Evolutionary conservation across 2,797 vertebrate genomes (phyloP).

Genomic region (Hylomyscus alleni): DNA sequence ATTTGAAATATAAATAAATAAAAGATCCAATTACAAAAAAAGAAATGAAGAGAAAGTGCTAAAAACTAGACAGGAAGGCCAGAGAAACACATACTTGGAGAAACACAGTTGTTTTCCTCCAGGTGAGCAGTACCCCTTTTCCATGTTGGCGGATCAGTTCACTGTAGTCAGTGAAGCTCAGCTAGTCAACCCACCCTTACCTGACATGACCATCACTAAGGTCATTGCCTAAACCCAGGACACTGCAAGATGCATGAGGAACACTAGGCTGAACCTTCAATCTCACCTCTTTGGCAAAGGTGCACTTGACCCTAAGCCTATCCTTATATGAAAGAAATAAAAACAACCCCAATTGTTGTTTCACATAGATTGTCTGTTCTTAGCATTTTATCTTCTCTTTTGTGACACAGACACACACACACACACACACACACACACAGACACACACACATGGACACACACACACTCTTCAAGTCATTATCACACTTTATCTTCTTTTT

Average conservation of each 20-base stretch:
- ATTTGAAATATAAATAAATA: too few relatives aligned
- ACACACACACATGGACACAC: background rate
- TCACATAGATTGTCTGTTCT: background rate
- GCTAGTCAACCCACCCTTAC: background rate
- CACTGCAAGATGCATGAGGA: background rate
- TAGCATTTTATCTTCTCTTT: conserved; percentile 34
- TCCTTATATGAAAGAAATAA: conserved; percentile 28
- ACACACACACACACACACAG: background rate
- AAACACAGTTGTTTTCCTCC: background rate
- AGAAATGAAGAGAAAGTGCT: conserved; percentile 14
- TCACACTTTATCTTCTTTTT: background rate
- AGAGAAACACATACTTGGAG: background rate
- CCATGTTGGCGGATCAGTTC: background rate
- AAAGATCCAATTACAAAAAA: too few relatives aligned
- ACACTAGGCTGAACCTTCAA: background rate
- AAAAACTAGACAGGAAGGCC: background rate
- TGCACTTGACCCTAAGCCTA: background rate
- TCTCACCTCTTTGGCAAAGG: background rate
- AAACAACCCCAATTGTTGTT: background rate
- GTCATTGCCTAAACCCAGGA: background rate
- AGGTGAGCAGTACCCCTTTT: background rate
- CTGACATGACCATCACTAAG: background rate
- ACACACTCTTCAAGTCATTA: background rate
- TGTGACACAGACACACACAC: background rate
- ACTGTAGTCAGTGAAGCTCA: background rate